Evolutionary conservation across 2,113 vertebrate species (phyloP).

Genomic region (Lutjanus erythropterus): DNA sequence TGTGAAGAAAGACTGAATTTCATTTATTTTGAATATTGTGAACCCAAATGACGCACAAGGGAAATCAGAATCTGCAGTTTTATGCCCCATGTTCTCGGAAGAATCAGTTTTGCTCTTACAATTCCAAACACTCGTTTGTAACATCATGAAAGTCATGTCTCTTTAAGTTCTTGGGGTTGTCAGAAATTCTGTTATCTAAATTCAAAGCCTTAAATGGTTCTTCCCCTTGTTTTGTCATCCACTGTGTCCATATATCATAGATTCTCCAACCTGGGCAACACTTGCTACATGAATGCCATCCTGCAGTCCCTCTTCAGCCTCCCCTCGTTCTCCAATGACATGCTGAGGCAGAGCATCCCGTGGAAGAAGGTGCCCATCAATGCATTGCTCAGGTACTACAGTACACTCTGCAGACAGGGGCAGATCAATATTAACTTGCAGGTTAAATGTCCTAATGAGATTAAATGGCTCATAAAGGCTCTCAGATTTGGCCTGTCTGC

Average conservation of each 20-base stretch:
- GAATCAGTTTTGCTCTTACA: background rate
- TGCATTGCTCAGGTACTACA: slow-evolving; percentile 92
- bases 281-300: slow-evolving; percentile 99
- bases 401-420: background rate
- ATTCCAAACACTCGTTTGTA: background rate
- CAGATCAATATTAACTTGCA: too few relatives aligned
- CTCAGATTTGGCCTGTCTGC: too few relatives aligned
- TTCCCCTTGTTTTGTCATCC: background rate
- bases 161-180: background rate
- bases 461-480: too few relatives aligned
- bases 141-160: background rate
- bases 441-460: too few relatives aligned
- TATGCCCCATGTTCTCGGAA: background rate
- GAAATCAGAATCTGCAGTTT: background rate
- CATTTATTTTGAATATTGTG: background rate
- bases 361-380: slow-evolving; percentile 97
- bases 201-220: background rate
- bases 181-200: background rate
- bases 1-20: background rate
- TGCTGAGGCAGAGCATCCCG: slow-evolving; percentile 95
- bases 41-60: background rate
- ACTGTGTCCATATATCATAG: slow-evolving; percentile 72
- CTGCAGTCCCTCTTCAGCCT: slow-evolving; percentile 98
- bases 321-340: slow-evolving; percentile 95
- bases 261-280: slow-evolving; percentile 98